Evolutionary conservation across 2,888 invertebrate species (phyloP), one percentile per base, ranked within the genome.

Genomic region (Onchidella celtica): DNA sequence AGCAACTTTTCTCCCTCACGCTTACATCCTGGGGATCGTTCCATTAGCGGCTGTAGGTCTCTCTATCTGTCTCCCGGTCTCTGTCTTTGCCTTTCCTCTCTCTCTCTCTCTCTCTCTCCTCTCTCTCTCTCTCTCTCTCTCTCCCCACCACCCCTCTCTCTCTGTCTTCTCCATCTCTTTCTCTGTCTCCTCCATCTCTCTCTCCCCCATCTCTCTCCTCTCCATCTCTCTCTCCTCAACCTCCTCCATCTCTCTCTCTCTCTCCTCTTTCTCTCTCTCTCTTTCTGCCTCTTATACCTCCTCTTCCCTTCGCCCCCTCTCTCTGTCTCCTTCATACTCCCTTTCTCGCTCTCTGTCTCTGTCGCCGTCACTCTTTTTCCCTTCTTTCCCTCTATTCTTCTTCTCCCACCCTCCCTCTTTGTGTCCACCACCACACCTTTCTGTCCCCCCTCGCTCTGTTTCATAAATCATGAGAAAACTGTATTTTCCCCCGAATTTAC

Each of bases 51-150:
- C 4, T n/a, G 65, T 65, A n/a, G n/a, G 65, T 65, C 65, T 65
- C 27, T 65, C 65, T 65, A 1, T 65, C 4, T 65, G 65, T 65
- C 65, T 65, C 27, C 14, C 65, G n/a, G 4, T 70, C 70, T 70
- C n/a, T n/a, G 3, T 40, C 36, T 70, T 38, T n/a, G 3, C 47
- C 29, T n/a, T 9, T 14, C 29, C 47, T 29, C 47, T 38, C 17
- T 40, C 14, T 3, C 17, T 70, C 24, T 21, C 38, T 6, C 3
- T 68, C 34, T 17, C 34, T 17, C 34, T 32, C 4, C 24, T 29
- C 38, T 32, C 2, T 4, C 14, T 68, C 38, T 34, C 17, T 34
- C 24, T 68, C 29, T 11, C 11, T 11, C 29, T 66, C 29, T 66
- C 21, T 29, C 4, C 27, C 32, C 9, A 27, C 29, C 29, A 27